Base-by-base conservation (phyloP, 2,113 vertebrate species). In the Phyllopteryx taeniolatus region DNA sequence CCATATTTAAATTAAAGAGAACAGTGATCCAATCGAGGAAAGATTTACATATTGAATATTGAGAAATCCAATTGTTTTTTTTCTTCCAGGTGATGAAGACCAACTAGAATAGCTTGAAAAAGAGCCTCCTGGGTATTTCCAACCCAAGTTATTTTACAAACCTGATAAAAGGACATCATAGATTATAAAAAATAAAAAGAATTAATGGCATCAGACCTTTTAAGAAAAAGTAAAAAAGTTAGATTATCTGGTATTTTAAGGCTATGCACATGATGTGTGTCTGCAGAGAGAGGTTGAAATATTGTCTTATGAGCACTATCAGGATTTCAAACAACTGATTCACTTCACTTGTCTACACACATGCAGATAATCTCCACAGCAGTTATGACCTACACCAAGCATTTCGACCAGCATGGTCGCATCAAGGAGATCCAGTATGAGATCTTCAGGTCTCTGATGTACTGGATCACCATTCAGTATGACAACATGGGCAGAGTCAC, bases 341-440 rank as follows among this genome's bases (percentile, higher is more conserved):
- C 7, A 67, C 42, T 15, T 33, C 4, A 5, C 2, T 5, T 33
- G 31, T 33, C 20, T 56, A 22, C 53, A 54, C 53, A n/a, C 4
- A 31, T 59, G 76, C 68, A 99, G 94, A 98, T 99, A 74, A 99
- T 99, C 78, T 98, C 98, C 2, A 99, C 98, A 0, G 96, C 98
- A 0, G 97, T 98, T 17, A 99, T 99, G 98, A 99, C 98, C 0
- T 99, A 99, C 81, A 99, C 98, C 12, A 99, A 99, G 84, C 98
- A 99, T 81, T 99, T 99, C 0, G 98, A 99, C 35, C 94, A 95
- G 8, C 96, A 99, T 0, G 97, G 97, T 0, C 95, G 98, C 81
- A 99, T 99, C 85, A 99, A 98, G 81, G 98, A 99, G 85, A 98
- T 99, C 74, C 96, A 99, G 65, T 99, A 98, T 35, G 97, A 99